Percentiles rank a stretch among this genome's conserved stretches.
Evolutionary conservation across 2,113 vertebrate genomes (phyloP).

Genomic region (Otis tarda): DNA sequence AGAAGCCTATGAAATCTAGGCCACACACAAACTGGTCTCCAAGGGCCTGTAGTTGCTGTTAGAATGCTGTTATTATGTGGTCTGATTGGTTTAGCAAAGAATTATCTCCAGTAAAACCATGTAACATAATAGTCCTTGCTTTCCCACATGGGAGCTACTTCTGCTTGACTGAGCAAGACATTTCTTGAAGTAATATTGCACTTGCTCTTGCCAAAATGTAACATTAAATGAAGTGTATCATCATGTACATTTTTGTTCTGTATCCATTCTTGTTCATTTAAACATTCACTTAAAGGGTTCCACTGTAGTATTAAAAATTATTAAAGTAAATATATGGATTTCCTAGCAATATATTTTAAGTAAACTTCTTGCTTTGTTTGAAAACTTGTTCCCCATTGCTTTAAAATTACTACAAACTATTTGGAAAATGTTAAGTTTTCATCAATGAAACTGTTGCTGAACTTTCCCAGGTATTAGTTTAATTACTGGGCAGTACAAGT

Average conservation of each 20-base stretch:
- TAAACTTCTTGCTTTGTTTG: background rate
- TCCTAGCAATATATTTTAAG: background rate
- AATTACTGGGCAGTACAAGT: background rate
- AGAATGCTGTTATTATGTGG: slow-evolving; percentile 76
- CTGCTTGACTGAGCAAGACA: slow-evolving; percentile 12
- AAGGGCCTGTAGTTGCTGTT: slow-evolving; percentile 66
- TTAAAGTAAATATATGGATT: slow-evolving; percentile 3
- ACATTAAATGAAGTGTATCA: background rate
- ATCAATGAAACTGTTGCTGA: background rate
- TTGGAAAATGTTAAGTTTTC: background rate
- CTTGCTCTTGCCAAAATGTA: slow-evolving; percentile 22
- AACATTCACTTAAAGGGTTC: background rate
- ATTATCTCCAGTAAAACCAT: slow-evolving; percentile 68
- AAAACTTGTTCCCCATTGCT: background rate
- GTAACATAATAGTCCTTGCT: slow-evolving; percentile 55
- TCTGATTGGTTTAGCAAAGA: slow-evolving; percentile 70
- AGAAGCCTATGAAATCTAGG: slow-evolving; percentile 69
- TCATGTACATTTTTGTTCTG: background rate
- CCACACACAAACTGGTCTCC: slow-evolving; percentile 76
- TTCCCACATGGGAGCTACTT: slow-evolving; percentile 31
- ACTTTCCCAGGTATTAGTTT: background rate
- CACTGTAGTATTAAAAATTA: background rate
- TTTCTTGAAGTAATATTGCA: slow-evolving; percentile 36
- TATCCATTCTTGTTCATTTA: background rate
- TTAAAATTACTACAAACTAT: background rate